Percentiles rank a stretch among this genome's conserved stretches.
These are phyloP conservation scores for Danio kyathit DNA, from an alignment of 2,797 vertebrate species.

Conservation along the genomic window DNA sequence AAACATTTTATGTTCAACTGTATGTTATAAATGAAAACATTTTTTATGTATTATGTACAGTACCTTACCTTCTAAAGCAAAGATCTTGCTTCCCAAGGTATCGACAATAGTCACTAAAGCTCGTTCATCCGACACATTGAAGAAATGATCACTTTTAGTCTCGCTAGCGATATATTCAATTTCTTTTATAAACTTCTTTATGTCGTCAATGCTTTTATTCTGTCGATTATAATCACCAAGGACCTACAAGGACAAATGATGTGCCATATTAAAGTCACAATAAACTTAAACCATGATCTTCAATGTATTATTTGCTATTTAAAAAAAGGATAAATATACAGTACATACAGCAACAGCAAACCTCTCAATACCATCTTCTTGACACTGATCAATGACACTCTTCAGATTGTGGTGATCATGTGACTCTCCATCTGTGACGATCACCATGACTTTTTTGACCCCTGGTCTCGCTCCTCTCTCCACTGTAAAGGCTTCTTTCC, in stretches of 20 bases:
- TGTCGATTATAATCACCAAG: slow-evolving; percentile 93
- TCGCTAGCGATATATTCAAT: slow-evolving; percentile 91
- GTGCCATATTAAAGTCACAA: neutral
- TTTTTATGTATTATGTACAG: no score
- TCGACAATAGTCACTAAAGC: slow-evolving; percentile 91
- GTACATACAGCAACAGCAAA: slow-evolving; percentile 96
- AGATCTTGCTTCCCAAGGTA: slow-evolving; percentile 91
- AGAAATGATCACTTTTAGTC: slow-evolving; percentile 92
- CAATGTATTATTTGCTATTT: neutral
- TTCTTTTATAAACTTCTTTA: slow-evolving; percentile 89
- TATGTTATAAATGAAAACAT: no score
- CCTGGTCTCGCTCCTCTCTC: slow-evolving; percentile 88
- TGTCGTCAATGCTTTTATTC: slow-evolving; percentile 83
- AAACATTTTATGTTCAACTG: no score
- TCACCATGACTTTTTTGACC: slow-evolving; percentile 97
- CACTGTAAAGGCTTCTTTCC: slow-evolving; percentile 90
- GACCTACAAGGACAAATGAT: slow-evolving; percentile 79
- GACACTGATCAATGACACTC: slow-evolving; percentile 82
- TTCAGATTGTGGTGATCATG: slow-evolving; percentile 85
- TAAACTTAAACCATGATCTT: neutral
- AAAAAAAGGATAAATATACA: slow-evolving; percentile 69
- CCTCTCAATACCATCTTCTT: slow-evolving; percentile 87
- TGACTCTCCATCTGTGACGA: slow-evolving; percentile 96
- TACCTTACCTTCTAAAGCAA: slow-evolving; percentile 93
- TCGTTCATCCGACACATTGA: slow-evolving; percentile 94